Evolutionary conservation across 2,888 invertebrate species (phyloP).

Genomic region (Ichneumoninae sp.): DNA sequence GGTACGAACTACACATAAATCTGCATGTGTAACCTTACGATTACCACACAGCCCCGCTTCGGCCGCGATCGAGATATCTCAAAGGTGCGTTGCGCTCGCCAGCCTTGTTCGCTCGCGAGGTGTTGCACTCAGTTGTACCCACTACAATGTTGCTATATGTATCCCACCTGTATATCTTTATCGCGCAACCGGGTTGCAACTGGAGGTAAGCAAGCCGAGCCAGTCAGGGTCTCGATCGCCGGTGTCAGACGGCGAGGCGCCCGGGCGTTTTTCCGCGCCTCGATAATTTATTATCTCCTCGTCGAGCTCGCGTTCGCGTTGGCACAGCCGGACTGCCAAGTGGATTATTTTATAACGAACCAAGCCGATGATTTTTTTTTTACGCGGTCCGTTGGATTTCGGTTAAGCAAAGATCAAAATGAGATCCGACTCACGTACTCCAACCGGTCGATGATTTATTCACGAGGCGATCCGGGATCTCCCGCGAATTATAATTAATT

Average conservation of each 20-base stretch:
- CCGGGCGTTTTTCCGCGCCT: constrained; percentile 32
- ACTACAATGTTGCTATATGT: background rate
- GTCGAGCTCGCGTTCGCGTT: background rate
- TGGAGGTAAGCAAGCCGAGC: background rate
- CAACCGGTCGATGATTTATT: constrained; percentile 22
- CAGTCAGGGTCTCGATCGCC: constrained; percentile 36
- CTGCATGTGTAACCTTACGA: background rate
- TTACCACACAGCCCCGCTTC: background rate
- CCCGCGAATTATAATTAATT: constrained; percentile 39
- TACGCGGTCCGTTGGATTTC: constrained; percentile 3
- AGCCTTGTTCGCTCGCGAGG: background rate
- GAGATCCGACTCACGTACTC: constrained; percentile 1
- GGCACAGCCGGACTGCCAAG: constrained; percentile 10
- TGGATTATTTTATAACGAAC: constrained; percentile 31
- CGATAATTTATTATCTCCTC: constrained; percentile 51
- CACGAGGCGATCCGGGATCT: background rate
- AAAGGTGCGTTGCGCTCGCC: constrained; percentile 18
- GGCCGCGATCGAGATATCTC: constrained; percentile 1
- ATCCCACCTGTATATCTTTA: background rate
- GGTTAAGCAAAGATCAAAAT: constrained; percentile 25
- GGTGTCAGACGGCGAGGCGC: constrained; percentile 33
- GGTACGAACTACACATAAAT: background rate
- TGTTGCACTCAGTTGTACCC: background rate
- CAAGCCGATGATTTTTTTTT: constrained; percentile 16
- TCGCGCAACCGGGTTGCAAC: background rate